These are phyloP conservation scores for Oxytorus armatus DNA, from an alignment of 2,888 invertebrate genomes.

Conservation along the genomic window DNA sequence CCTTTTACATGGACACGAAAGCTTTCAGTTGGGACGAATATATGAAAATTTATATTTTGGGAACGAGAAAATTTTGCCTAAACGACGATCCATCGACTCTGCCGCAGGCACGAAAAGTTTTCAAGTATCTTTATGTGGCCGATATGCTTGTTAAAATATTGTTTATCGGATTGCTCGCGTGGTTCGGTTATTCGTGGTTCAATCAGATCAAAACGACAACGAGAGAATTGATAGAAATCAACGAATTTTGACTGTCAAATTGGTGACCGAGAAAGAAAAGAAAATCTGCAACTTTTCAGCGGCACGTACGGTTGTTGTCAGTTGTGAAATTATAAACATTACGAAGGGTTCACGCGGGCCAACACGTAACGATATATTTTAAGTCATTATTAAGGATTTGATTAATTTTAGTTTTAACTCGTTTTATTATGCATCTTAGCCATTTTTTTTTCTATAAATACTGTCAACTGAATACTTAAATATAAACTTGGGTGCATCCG, in stretches of 20 bases:
- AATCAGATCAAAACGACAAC: constrained; percentile 35
- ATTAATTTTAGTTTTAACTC: no score
- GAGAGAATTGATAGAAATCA: constrained; percentile 48
- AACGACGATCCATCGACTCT: constrained; percentile 93
- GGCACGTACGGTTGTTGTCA: no score
- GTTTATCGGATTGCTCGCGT: constrained; percentile 71
- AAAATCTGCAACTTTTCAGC: not conserved
- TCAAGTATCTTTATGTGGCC: constrained; percentile 81
- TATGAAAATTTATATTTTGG: constrained; percentile 90
- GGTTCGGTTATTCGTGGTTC: constrained; percentile 74
- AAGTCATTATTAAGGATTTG: no score
- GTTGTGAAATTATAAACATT: no score
- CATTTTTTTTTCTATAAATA: no score
- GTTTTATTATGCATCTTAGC: no score
- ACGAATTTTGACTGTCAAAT: constrained; percentile 43
- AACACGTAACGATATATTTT: no score
- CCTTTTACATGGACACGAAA: constrained; percentile 84
- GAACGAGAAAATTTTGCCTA: constrained; percentile 93
- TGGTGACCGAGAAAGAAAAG: not conserved
- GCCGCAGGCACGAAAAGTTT: constrained; percentile 89
- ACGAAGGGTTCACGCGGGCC: no score
- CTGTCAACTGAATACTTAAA: no score
- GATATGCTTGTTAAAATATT: constrained; percentile 74
- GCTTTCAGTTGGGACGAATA: constrained; percentile 88
- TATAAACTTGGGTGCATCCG: no score